A percentile compares a stretch with the other conserved stretches of the same genome.
phyloP scores from a whole-genome alignment of 2,113 vertebrate genomes.

The Hiodon alosoides region DNA sequence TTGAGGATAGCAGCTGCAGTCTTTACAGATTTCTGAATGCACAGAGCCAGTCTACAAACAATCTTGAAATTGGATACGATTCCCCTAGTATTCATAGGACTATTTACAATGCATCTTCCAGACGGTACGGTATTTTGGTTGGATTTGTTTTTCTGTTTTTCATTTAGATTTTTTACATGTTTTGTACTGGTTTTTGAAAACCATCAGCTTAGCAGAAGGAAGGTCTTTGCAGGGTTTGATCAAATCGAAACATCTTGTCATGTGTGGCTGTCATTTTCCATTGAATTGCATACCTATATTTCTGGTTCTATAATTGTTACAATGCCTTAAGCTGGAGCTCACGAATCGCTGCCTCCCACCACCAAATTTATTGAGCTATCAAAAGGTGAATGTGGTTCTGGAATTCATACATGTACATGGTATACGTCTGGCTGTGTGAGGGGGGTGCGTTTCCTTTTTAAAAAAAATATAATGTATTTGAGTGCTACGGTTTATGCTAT shows the following conservation, averaged over 20 bases:
- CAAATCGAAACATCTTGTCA: no score
- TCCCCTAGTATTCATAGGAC: conserved; percentile 54
- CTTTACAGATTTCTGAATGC: conserved; percentile 80
- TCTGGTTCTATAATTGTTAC: no score
- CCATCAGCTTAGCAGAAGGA: not conserved
- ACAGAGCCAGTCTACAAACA: conserved; percentile 45
- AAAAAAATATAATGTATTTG: not conserved
- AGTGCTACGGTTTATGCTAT: not conserved
- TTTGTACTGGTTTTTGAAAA: not conserved
- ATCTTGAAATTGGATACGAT: conserved; percentile 58
- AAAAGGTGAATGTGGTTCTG: no score
- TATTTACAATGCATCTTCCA: conserved; percentile 30
- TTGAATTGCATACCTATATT: no score
- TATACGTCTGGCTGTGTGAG: not conserved
- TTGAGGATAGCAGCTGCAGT: conserved; percentile 89
- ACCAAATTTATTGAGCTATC: no score
- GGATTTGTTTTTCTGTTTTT: conserved; percentile 1
- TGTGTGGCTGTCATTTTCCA: not conserved
- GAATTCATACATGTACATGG: no score
- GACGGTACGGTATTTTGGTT: conserved; percentile 46
- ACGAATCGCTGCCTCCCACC: no score
- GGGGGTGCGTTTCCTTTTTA: not conserved
- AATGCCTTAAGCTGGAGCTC: no score
- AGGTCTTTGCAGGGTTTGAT: conserved; percentile 1
- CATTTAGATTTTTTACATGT: conserved; percentile 5